Evolutionary conservation across 2,113 vertebrate species (phyloP).

Genomic region (Menura novaehollandiae): DNA sequence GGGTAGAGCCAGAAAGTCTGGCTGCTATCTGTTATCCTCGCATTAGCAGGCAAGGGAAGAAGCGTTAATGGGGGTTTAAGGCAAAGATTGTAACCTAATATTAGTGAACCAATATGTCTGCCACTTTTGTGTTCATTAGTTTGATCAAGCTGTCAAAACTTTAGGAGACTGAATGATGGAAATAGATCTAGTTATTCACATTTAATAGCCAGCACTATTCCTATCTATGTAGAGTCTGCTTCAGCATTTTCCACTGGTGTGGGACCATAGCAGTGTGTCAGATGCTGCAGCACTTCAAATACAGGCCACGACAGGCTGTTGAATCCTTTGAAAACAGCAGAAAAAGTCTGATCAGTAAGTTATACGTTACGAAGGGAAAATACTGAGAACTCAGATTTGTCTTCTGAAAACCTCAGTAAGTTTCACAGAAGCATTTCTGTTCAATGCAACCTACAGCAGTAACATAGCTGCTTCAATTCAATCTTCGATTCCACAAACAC

Average conservation of each 20-base stretch:
- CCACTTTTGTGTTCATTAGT: slow-evolving; percentile 72
- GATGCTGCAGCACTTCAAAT: not conserved
- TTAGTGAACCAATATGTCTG: slow-evolving; percentile 69
- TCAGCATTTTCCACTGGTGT: not conserved
- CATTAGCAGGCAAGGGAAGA: slow-evolving; percentile 76
- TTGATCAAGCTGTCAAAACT: slow-evolving; percentile 73
- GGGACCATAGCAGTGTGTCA: not conserved
- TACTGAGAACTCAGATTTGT: not conserved
- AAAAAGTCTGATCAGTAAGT: not conserved
- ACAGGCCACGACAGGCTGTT: not conserved
- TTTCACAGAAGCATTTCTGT: not conserved
- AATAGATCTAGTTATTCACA: slow-evolving; percentile 44
- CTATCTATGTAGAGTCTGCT: not conserved
- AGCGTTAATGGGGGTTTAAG: slow-evolving; percentile 75
- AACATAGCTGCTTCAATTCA: not conserved
- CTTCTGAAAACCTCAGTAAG: not conserved
- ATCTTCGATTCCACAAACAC: not conserved
- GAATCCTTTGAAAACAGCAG: not conserved
- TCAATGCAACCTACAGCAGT: not conserved
- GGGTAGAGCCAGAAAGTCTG: slow-evolving; percentile 88
- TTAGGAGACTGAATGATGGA: slow-evolving; percentile 64
- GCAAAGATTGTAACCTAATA: slow-evolving; percentile 77
- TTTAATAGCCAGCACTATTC: slow-evolving; percentile 15
- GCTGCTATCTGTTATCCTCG: slow-evolving; percentile 76
- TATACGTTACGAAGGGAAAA: not conserved